Percentiles rank a stretch among this genome's conserved stretches.
These are phyloP conservation scores for Motacilla tschutschensis DNA, from an alignment of 2,113 vertebrate genomes.

Conservation along the genomic window DNA sequence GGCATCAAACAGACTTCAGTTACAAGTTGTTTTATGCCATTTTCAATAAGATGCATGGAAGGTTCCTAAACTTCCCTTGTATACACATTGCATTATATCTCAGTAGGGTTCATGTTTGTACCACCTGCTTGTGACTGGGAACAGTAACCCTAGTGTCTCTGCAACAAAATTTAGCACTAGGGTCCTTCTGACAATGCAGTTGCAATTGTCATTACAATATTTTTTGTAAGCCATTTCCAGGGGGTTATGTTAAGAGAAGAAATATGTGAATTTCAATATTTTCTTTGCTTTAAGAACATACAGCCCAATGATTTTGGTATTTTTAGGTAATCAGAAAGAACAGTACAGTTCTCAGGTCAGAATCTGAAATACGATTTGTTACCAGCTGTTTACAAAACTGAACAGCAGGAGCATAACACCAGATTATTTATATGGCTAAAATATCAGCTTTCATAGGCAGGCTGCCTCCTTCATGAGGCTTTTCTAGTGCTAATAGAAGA, in stretches of 20 bases:
- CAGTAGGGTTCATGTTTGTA: constrained; percentile 70
- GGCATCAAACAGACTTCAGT: constrained; percentile 78
- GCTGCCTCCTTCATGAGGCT: constrained; percentile 46
- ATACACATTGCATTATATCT: constrained; percentile 80
- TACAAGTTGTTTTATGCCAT: constrained; percentile 77
- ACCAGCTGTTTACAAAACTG: constrained; percentile 68
- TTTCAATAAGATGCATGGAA: constrained; percentile 76
- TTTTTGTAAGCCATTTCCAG: constrained; percentile 50
- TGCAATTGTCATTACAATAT: constrained; percentile 48
- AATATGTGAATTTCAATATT: constrained; percentile 59
- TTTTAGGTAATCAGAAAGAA: constrained; percentile 55
- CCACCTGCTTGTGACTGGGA: constrained; percentile 74
- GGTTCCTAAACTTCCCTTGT: constrained; percentile 72
- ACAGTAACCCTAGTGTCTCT: constrained; percentile 55
- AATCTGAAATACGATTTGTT: constrained; percentile 64
- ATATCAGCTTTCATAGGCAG: constrained; percentile 39
- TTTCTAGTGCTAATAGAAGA: constrained; percentile 50
- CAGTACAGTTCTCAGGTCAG: constrained; percentile 51
- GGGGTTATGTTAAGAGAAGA: constrained; percentile 8
- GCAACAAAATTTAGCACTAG: constrained; percentile 54
- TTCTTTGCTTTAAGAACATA: constrained; percentile 51
- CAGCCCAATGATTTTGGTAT: neutral
- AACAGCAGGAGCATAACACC: constrained; percentile 44
- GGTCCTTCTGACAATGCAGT: constrained; percentile 63
- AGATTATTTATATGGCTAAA: constrained; percentile 60